Evolutionary conservation across 2,888 invertebrate species (phyloP), one percentile per base, ranked within the genome.

Genomic region (Dasysyrphus tricinctus): DNA sequence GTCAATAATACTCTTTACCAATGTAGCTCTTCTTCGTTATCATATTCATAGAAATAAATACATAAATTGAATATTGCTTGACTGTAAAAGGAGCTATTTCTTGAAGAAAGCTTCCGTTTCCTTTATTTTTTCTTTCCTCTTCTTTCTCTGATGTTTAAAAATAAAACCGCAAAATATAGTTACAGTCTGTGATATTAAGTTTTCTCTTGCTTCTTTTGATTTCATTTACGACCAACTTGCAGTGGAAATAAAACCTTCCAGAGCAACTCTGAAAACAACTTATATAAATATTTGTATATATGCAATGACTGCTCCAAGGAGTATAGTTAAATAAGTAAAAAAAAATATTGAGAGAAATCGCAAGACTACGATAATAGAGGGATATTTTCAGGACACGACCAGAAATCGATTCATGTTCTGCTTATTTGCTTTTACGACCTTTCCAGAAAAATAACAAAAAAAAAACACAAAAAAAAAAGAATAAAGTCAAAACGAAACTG

Each of bases 371-470:
- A 56, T 34, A 14, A 42, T 8, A 12, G 42, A 42, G 61, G 51
- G 72, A 76, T 76, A 72, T 72, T 81, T 69, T 57, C 69, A 85
- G 77, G 73, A 77, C 73, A 80, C 54, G 80, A 81, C 67, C 29
- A 54, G 69, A 57, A 72, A 82, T 86, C 86, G 82, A 86, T 86
- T 82, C 78, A 54, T 82, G 82, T 75, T 81, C 78, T 82, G 82
- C 86, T 86, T 86, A 86, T 86, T 86, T 86, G 78, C 78, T 86
- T 86, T 86, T 86, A 86, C 78, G 78, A 86, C 59, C 75, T 63
- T 54, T 72, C 78, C 69, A 85, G 74, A 76, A 56, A 77, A 77
- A 85, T 61, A 80, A 69, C 47, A 51, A 39, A 39, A 39, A 11
- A 39, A 39, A 4, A 14, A 12, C 12, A 39, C 80, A 63, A 69